Evolutionary conservation across 2,888 invertebrate species (phyloP).

Genomic region (Zonitis immaculata): DNA sequence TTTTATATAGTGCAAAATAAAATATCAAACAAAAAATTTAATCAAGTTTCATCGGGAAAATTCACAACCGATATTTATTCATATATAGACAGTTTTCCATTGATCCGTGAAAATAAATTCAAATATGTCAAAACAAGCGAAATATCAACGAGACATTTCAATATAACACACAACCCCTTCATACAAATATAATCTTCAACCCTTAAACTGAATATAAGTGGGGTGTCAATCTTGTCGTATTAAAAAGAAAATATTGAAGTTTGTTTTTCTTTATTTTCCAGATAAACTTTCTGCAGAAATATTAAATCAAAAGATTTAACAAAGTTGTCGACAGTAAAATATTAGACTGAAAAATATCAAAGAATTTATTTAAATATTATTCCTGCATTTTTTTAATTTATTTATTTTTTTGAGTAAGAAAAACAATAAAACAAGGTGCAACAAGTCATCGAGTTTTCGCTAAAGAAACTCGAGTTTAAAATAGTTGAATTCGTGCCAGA

Average conservation of each 20-base stretch:
- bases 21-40: too few relatives aligned
- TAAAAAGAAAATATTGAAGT: neutral
- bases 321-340: conserved; percentile 7
- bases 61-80: too few relatives aligned
- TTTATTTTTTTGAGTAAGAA: neutral
- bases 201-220: neutral
- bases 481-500: conserved; percentile 21
- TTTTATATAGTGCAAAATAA: too few relatives aligned
- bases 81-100: conserved; percentile 13
- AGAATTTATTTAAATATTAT: conserved; percentile 5
- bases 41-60: too few relatives aligned
- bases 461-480: conserved; percentile 12
- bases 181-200: neutral
- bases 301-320: conserved; percentile 8
- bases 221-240: conserved; percentile 7
- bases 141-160: conserved; percentile 28
- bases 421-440: conserved; percentile 3
- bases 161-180: conserved; percentile 14
- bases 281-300: neutral
- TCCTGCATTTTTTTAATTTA: neutral
- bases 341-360: conserved; percentile 2
- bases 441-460: conserved; percentile 6
- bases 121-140: conserved; percentile 29
- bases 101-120: conserved; percentile 32
- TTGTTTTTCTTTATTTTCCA: neutral